Evolutionary conservation across 1,140 invertebrate species (phyloP).

Genomic region (Aleiodes sp.): DNA sequence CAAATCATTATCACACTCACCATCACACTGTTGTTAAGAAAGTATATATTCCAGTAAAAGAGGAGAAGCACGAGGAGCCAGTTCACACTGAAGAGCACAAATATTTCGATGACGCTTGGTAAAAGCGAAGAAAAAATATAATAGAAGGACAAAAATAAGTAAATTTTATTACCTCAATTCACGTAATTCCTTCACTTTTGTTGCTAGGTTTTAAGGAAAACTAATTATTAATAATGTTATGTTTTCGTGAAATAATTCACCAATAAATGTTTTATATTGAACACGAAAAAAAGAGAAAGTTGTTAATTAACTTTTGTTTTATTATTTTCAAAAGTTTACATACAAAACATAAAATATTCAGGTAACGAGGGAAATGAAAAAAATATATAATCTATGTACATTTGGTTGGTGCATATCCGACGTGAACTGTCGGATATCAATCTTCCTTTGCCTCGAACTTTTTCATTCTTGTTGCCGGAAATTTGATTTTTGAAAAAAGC

Average conservation of each 20-base stretch:
- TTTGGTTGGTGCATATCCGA: not conserved
- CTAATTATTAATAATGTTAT: not conserved
- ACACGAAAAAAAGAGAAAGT: not conserved
- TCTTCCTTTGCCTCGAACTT: not conserved
- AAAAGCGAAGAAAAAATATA: not conserved
- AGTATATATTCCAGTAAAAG: constrained; percentile 28
- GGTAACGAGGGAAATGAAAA: too few species aligned
- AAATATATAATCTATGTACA: not conserved
- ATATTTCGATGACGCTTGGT: constrained; percentile 26
- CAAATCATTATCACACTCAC: constrained; percentile 28
- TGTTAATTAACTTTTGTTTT: not conserved
- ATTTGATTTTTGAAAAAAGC: constrained; percentile 1
- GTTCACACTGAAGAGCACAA: constrained; percentile 17
- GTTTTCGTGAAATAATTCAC: not conserved
- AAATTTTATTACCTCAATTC: not conserved
- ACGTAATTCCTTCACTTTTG: not conserved
- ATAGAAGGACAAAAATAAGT: not conserved
- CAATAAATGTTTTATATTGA: not conserved
- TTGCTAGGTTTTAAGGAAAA: not conserved
- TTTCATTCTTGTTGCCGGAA: not conserved
- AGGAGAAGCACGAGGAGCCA: constrained; percentile 17
- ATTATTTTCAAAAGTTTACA: not conserved
- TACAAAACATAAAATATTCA: constrained; percentile 12
- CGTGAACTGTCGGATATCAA: not conserved
- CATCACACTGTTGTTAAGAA: constrained; percentile 27